Percentiles rank a stretch among this genome's conserved stretches.
Conservation (phyloP, 2,888 invertebrate species). For the Pedicia rivosa region DNA sequence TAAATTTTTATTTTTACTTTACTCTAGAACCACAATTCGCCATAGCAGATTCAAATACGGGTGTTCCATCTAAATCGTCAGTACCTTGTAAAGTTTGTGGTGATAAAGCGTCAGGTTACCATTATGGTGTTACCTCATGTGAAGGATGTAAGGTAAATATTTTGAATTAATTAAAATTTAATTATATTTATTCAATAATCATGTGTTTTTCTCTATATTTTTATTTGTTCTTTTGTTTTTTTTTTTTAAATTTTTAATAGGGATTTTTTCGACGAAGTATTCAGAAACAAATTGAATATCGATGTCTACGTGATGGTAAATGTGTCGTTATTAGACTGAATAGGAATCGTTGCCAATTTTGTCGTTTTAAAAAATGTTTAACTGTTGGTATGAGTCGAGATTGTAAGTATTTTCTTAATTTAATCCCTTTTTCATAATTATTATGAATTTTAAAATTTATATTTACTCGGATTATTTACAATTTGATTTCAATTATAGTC, state of each 20-base stretch:
- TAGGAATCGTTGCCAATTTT: slow-evolving; percentile 89
- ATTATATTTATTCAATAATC: slow-evolving; percentile 5
- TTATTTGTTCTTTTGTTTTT: background rate
- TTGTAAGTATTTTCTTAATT: slow-evolving; percentile 51
- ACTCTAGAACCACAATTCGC: slow-evolving; percentile 52
- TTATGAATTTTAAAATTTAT: background rate
- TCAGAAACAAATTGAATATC: slow-evolving; percentile 92
- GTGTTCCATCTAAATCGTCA: slow-evolving; percentile 61
- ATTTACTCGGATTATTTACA: background rate
- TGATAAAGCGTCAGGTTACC: slow-evolving; percentile 79
- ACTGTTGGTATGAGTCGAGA: slow-evolving; percentile 94
- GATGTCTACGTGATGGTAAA: slow-evolving; percentile 86
- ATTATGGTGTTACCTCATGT: slow-evolving; percentile 96
- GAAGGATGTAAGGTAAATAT: slow-evolving; percentile 88
- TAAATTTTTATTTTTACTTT: slow-evolving; percentile 12
- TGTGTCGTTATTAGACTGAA: slow-evolving; percentile 86
- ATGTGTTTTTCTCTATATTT: background rate
- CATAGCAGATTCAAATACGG: slow-evolving; percentile 64
- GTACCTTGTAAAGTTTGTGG: slow-evolving; percentile 95
- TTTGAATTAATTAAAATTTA: slow-evolving; percentile 4
- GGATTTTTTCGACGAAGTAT: slow-evolving; percentile 93
- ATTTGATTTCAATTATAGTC: no score
- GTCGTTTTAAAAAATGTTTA: slow-evolving; percentile 92
- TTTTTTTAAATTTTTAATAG: slow-evolving; percentile 32
- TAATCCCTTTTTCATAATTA: no score